Percentiles rank a stretch among this genome's conserved stretches.
phyloP scores from a whole-genome alignment of 1,140 invertebrate species.

The Phocides pigmalion region DNA sequence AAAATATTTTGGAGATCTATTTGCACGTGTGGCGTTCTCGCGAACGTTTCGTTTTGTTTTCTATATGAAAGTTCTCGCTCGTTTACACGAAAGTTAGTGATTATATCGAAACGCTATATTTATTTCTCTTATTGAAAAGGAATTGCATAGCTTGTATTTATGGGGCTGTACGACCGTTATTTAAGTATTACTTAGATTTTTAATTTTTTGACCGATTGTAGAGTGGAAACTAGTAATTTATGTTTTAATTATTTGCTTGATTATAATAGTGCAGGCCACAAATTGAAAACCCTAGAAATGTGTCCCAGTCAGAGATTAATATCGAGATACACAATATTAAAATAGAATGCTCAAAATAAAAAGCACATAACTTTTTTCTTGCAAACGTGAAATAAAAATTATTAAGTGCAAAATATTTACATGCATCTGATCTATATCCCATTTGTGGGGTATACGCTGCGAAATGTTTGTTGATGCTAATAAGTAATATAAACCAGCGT shows the following conservation, averaged over 20 bases:
- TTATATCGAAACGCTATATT: slow-evolving; percentile 52
- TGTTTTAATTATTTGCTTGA: slow-evolving; percentile 14
- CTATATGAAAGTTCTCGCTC: slow-evolving; percentile 37
- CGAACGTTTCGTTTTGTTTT: slow-evolving; percentile 42
- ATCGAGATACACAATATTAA: background rate
- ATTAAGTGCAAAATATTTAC: no score
- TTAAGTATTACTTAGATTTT: slow-evolving; percentile 56
- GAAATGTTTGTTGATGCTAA: background rate
- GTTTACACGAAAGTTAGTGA: slow-evolving; percentile 43
- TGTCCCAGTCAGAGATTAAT: background rate
- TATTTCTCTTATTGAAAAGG: slow-evolving; percentile 49
- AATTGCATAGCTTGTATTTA: slow-evolving; percentile 50
- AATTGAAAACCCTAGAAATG: background rate
- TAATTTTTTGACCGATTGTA: slow-evolving; percentile 39
- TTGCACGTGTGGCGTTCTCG: slow-evolving; percentile 52
- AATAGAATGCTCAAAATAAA: background rate
- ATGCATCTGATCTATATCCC: no score
- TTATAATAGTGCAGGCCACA: slow-evolving; percentile 9
- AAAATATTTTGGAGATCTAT: slow-evolving; percentile 39
- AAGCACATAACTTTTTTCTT: no score
- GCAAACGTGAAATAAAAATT: no score
- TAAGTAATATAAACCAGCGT: background rate
- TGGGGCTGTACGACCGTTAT: slow-evolving; percentile 55
- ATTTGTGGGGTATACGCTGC: no score
- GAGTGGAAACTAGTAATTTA: slow-evolving; percentile 20